Base-by-base conservation (phyloP, 1,140 invertebrate genomes). In the Zophobas atratus region DNA sequence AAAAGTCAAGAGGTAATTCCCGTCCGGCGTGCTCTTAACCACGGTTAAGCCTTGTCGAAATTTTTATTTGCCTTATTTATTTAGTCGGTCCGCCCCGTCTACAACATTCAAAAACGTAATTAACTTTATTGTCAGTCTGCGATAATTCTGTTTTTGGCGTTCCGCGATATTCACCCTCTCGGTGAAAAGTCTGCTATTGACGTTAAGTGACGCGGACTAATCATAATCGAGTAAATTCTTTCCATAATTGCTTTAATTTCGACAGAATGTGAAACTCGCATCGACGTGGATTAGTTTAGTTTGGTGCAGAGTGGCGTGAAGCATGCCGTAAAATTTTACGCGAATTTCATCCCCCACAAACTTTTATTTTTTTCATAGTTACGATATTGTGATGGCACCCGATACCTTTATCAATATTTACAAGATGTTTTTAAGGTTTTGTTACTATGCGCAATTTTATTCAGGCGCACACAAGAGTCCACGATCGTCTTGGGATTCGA, bases 381-480 rank as follows among this genome's bases (percentile, higher is more conserved):
- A 20, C 20, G 20, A 20, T 20, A 20, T 20, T 20, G 20, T 20
- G 20, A 20, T 20, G 20, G 20, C 20, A 20, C 20, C 20, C 8
- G 43, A 8, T 3, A 39, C 20, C 38, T 8, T 35, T 38, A 35
- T 35, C 56, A 60, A 60, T 60, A 60, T 60, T 60, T 35, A 60
- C 34, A 60, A 60, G 32, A 8, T 35, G 8, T 60, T 60, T 39
- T 46, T 46, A 46, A 46, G 43, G 43, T 60, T 1, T 60, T 60
- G 56, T 60, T 60, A 60, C 34, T 39, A 39, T 32, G 56, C 56
- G 56, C 36, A 60, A 60, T 60, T 60, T 60, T 60, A 60, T 60
- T 60, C 56, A 60, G 35, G 43, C 43, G 8, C 43, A 46, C 43
- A 60, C 34, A 60, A 60, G 56, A 60, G 56, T 60, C 56, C 56